A percentile compares a stretch with the other conserved stretches of the same genome.
Conservation (phyloP, 2,888 invertebrate species). For the Meandrusa payeni region DNA sequence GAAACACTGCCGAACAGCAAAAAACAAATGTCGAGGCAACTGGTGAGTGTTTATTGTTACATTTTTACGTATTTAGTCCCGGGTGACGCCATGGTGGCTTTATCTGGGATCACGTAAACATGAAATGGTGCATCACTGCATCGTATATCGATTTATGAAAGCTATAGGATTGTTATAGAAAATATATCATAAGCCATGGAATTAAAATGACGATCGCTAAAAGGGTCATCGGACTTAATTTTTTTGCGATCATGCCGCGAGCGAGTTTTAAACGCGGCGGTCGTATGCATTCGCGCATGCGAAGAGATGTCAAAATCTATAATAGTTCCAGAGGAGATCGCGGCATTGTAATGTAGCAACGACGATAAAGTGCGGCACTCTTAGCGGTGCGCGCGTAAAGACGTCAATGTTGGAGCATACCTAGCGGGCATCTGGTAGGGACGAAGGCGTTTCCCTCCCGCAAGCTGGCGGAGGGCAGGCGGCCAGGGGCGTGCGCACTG, state of each 20-base stretch:
- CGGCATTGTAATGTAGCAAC: constrained; percentile 54
- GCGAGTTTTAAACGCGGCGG: constrained; percentile 78
- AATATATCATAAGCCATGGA: constrained; percentile 39
- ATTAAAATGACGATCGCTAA: constrained; percentile 46
- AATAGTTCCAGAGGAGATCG: constrained; percentile 70
- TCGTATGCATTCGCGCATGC: constrained; percentile 79
- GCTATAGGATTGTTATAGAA: constrained; percentile 45
- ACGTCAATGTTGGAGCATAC: constrained; percentile 52
- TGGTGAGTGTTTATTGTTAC: constrained; percentile 82
- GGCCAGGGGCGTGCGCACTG: constrained; percentile 67
- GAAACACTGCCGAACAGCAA: constrained; percentile 81
- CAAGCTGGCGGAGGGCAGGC: constrained; percentile 57
- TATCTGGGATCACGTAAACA: constrained; percentile 84
- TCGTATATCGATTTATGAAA: constrained; percentile 76
- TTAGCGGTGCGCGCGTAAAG: constrained; percentile 42
- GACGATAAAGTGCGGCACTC: constrained; percentile 45
- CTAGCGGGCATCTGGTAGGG: constrained; percentile 56
- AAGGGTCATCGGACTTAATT: constrained; percentile 66
- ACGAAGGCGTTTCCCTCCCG: constrained; percentile 75
- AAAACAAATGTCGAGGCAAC: constrained; percentile 81
- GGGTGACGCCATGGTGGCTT: constrained; percentile 84
- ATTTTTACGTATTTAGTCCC: constrained; percentile 79
- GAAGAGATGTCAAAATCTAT: constrained; percentile 78
- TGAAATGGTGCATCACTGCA: constrained; percentile 81
- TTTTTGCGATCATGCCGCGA: constrained; percentile 71